Percentiles rank a stretch among this genome's conserved stretches.
Evolutionary conservation across 2,113 vertebrate species (phyloP).

Genomic region (Sinocyclocheilus rhinocerous): DNA sequence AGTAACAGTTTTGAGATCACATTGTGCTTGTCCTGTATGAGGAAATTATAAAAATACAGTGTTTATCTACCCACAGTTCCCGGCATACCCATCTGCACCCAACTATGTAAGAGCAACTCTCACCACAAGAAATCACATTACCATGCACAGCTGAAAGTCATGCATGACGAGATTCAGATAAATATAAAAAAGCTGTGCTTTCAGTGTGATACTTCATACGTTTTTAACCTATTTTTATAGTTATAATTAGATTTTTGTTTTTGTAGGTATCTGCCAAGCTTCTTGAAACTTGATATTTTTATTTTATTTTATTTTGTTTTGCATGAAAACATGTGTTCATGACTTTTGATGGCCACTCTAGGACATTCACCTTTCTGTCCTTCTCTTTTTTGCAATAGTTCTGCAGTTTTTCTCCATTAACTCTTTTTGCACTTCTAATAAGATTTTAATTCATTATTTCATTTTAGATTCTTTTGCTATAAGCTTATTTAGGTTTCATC

Average conservation of each 20-base stretch:
- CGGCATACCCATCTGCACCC: conserved; percentile 36
- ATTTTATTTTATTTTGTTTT: too few species aligned
- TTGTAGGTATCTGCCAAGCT: background rate
- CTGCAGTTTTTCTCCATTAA: background rate
- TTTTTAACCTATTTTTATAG: background rate
- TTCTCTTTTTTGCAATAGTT: too few species aligned
- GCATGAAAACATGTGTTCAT: background rate
- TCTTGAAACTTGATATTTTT: background rate
- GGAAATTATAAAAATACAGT: background rate
- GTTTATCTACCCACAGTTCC: conserved; percentile 18
- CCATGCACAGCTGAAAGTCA: background rate
- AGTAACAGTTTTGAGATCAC: background rate
- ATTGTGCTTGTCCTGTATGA: background rate
- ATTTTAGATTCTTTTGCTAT: background rate
- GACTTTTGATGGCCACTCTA: background rate
- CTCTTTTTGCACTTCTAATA: background rate
- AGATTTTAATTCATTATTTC: background rate
- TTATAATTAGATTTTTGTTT: background rate
- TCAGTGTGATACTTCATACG: background rate
- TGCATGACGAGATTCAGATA: background rate
- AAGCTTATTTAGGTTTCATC: background rate
- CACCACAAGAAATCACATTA: background rate
- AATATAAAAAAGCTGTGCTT: background rate
- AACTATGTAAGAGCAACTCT: conserved; percentile 51
- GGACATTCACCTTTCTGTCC: background rate